A percentile compares a stretch with the other conserved stretches of the same genome.
These are phyloP conservation scores for Esox lucius DNA, from an alignment of 2,797 vertebrate genomes.

Conservation along the genomic window DNA sequence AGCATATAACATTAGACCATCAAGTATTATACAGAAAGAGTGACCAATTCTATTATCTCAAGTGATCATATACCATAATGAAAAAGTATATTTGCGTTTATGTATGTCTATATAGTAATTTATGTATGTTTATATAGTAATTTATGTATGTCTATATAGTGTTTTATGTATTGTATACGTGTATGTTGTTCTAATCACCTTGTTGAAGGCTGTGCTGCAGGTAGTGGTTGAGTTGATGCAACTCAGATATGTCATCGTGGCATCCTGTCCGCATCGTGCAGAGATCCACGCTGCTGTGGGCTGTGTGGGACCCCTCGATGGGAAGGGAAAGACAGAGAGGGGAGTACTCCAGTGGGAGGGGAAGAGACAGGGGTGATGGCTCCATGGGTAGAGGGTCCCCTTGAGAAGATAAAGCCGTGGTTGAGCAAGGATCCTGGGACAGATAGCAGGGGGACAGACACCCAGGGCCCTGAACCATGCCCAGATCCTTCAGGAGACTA, in stretches of 20 bases:
- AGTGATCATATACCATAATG: no score
- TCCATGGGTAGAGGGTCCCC: constrained; percentile 15
- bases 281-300: constrained; percentile 35
- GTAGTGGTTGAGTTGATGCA: constrained; percentile 73
- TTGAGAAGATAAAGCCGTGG: constrained; percentile 14
- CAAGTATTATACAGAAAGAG: no score
- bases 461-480: constrained; percentile 21
- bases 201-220: constrained; percentile 59
- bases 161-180: not conserved
- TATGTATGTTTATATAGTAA: no score
- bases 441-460: constrained; percentile 21
- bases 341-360: constrained; percentile 14
- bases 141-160: no score
- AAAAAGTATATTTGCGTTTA: no score
- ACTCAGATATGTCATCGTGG: constrained; percentile 61
- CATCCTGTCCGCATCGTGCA: constrained; percentile 48
- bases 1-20: no score
- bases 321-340: constrained; percentile 23
- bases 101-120: no score
- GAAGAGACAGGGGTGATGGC: constrained; percentile 6
- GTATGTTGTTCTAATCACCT: constrained; percentile 53
- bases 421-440: not conserved
- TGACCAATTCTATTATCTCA: no score
- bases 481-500: constrained; percentile 68
- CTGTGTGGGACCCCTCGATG: constrained; percentile 36